These are phyloP conservation scores for Odontamblyopus lacepedii DNA, from an alignment of 2,797 vertebrate species.

Conservation along the genomic window DNA sequence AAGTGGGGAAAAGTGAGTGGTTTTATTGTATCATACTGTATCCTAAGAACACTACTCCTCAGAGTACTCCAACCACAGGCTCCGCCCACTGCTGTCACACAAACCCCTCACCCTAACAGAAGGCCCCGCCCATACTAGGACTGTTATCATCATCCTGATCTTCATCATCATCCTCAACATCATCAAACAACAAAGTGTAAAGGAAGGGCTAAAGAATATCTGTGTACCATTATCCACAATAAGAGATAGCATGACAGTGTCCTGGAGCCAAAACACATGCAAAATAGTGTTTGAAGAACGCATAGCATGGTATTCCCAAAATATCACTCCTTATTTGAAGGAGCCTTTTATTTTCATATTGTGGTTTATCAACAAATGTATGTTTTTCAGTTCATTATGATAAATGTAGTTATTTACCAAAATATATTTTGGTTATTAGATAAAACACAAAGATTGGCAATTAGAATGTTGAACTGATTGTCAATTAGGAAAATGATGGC, in stretches of 20 bases:
- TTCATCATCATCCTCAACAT: not conserved
- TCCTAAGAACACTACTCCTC: not conserved
- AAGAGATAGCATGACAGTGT: too few species aligned
- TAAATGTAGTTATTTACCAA: not conserved
- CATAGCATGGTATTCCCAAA: not conserved
- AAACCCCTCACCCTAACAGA: not conserved
- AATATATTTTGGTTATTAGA: not conserved
- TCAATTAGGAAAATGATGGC: not conserved
- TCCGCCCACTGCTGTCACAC: conserved; percentile 41
- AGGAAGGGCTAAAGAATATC: too few species aligned
- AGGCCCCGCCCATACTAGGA: not conserved
- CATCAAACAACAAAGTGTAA: too few species aligned
- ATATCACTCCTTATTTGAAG: not conserved
- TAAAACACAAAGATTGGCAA: not conserved
- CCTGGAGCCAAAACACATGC: too few species aligned
- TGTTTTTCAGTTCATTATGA: not conserved
- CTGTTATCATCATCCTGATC: not conserved
- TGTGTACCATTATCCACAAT: too few species aligned
- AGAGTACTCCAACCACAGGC: conserved; percentile 17
- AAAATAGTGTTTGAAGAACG: too few species aligned
- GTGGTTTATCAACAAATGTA: not conserved
- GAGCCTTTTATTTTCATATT: not conserved
- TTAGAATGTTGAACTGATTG: not conserved
- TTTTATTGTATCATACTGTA: conserved; percentile 34
- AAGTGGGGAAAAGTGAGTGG: not conserved